Evolutionary conservation across 2,888 invertebrate species (phyloP).

Genomic region (Phengaris alcon): DNA sequence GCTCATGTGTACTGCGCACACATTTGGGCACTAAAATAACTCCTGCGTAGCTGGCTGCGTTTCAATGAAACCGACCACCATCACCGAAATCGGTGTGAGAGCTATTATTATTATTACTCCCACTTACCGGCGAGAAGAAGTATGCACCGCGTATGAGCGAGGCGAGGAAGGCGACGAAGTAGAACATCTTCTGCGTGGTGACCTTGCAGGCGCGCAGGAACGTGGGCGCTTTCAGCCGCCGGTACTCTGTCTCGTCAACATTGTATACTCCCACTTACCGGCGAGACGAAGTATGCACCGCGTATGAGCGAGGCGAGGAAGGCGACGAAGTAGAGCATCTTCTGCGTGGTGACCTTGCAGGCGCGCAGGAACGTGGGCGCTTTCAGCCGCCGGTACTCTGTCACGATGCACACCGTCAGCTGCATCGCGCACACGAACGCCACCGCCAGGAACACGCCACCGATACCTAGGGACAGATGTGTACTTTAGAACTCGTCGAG

Average conservation of each 20-base stretch:
- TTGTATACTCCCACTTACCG: slow-evolving; percentile 77
- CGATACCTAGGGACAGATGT: slow-evolving; percentile 71
- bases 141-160: slow-evolving; percentile 91
- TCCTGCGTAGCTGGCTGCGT: too few species aligned
- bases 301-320: slow-evolving; percentile 91
- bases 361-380: slow-evolving; percentile 89
- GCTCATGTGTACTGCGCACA: too few species aligned
- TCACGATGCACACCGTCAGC: slow-evolving; percentile 88
- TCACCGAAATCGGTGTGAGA: too few species aligned
- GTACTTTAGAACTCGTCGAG: too few species aligned
- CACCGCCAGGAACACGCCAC: slow-evolving; percentile 88
- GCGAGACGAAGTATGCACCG: slow-evolving; percentile 93
- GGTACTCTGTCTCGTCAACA: too few species aligned
- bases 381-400: slow-evolving; percentile 90
- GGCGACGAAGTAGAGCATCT: slow-evolving; percentile 91
- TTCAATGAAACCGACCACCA: too few species aligned
- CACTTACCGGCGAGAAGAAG: slow-evolving; percentile 86
- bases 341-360: slow-evolving; percentile 93
- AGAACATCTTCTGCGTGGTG: slow-evolving; percentile 93
- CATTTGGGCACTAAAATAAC: too few species aligned
- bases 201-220: too few species aligned
- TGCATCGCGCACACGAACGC: slow-evolving; percentile 92
- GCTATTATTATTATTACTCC: too few species aligned
- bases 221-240: too few species aligned
- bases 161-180: slow-evolving; percentile 91